A percentile compares a stretch with the other conserved stretches of the same genome.
These are phyloP conservation scores for Drosophila seclusa DNA, from an alignment of 2,888 invertebrate genomes.

Conservation along the genomic window DNA sequence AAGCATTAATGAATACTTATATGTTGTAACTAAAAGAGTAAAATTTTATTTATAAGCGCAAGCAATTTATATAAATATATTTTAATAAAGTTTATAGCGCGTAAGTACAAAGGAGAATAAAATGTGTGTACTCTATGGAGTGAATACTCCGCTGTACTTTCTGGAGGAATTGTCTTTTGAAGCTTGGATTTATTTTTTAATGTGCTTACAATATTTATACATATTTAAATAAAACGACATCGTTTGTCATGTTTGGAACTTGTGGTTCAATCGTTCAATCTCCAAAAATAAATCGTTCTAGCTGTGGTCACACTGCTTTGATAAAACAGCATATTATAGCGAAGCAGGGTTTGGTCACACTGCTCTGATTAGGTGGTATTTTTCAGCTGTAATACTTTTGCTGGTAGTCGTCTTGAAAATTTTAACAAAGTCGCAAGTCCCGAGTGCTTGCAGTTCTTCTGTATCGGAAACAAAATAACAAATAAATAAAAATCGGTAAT, in stretches of 20 bases:
- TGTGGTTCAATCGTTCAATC: background rate
- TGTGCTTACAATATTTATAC: background rate
- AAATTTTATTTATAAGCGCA: slow-evolving; percentile 68
- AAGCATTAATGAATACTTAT: slow-evolving; percentile 43
- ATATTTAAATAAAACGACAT: background rate
- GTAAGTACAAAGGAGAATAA: slow-evolving; percentile 43
- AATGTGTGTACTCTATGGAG: background rate
- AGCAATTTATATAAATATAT: slow-evolving; percentile 76
- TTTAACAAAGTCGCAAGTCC: slow-evolving; percentile 34
- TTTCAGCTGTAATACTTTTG: slow-evolving; percentile 8
- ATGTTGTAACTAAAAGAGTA: slow-evolving; percentile 69
- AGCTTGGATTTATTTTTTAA: background rate
- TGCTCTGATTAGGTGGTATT: slow-evolving; percentile 18
- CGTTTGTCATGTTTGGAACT: background rate
- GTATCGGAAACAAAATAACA: slow-evolving; percentile 41
- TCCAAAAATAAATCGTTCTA: slow-evolving; percentile 2
- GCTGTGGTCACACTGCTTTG: background rate
- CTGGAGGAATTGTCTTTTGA: background rate
- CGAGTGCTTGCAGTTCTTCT: slow-evolving; percentile 10
- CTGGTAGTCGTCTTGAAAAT: slow-evolving; percentile 51
- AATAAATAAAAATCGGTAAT: slow-evolving; percentile 60
- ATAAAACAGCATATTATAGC: background rate
- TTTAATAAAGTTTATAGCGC: slow-evolving; percentile 76
- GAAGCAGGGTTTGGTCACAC: slow-evolving; percentile 27
- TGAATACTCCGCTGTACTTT: background rate